A percentile compares a stretch with the other conserved stretches of the same genome.
phyloP scores from a whole-genome alignment of 2,797 vertebrate genomes.

The Urosaurus nigricauda region DNA sequence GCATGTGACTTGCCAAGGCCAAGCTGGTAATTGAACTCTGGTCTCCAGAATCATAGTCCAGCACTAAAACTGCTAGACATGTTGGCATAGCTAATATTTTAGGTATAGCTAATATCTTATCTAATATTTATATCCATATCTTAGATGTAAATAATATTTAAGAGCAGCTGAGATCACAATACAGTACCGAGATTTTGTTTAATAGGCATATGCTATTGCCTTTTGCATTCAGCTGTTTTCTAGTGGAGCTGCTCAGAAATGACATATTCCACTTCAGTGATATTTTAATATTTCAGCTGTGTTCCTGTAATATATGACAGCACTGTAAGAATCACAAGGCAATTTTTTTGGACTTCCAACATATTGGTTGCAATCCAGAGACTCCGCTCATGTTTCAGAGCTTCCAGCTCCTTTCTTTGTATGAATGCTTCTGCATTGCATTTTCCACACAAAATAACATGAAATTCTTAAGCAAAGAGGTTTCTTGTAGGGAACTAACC shows the following conservation, averaged over 20 bases:
- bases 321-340: neutral
- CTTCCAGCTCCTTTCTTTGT: neutral
- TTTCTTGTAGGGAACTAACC: neutral
- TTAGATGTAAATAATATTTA: neutral
- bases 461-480: neutral
- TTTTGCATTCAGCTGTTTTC: slow-evolving; percentile 2
- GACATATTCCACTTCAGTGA: neutral
- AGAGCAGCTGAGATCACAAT: neutral
- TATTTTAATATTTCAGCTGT: neutral
- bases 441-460: neutral
- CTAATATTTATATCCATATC: no score
- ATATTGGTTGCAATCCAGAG: neutral
- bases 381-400: neutral
- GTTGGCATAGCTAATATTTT: no score
- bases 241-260: neutral
- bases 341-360: neutral
- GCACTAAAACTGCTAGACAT: no score
- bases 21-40: no score
- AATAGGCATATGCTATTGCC: neutral
- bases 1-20: no score
- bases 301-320: neutral
- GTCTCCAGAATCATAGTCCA: no score
- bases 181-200: neutral
- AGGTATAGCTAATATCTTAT: no score
- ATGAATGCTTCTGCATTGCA: neutral